phyloP scores from a whole-genome alignment of 2,888 invertebrate genomes.

The Metopia argyrocephala region DNA sequence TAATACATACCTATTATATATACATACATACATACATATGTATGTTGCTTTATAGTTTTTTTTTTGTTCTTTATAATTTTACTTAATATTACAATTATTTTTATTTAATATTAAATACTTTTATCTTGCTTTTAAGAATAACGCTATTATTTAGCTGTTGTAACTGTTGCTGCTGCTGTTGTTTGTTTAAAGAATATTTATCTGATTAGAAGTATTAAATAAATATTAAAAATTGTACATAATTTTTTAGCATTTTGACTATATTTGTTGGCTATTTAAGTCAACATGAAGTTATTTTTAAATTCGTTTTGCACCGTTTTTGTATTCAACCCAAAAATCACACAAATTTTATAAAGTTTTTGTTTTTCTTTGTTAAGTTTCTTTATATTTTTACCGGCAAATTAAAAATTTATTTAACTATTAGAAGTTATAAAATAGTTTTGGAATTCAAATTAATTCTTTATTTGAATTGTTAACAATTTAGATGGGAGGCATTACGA shows the following conservation, averaged over 20 bases:
- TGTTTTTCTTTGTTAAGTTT: too few relatives aligned
- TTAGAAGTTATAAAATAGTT: not conserved
- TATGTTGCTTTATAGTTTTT: not conserved
- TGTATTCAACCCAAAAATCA: not conserved
- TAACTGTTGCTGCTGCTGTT: constrained; percentile 20
- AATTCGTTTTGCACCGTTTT: not conserved
- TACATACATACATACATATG: too few relatives aligned
- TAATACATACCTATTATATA: too few relatives aligned
- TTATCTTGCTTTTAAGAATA: not conserved
- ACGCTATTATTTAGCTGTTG: constrained; percentile 3
- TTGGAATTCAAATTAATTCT: not conserved
- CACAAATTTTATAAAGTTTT: not conserved
- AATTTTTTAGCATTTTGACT: not conserved
- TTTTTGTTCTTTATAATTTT: not conserved
- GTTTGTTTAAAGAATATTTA: constrained; percentile 39
- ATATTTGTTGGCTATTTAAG: not conserved
- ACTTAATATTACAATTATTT: not conserved
- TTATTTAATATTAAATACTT: constrained; percentile 27
- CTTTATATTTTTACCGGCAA: too few relatives aligned
- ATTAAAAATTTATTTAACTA: not conserved
- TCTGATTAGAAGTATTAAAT: constrained; percentile 27
- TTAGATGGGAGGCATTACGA: not conserved
- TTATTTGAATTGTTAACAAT: not conserved
- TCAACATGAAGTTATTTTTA: not conserved
- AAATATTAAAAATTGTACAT: constrained; percentile 6